Evolutionary conservation across 2,888 invertebrate species (phyloP), one percentile per base, ranked within the genome.

Genomic region (Apodemia mormo): DNA sequence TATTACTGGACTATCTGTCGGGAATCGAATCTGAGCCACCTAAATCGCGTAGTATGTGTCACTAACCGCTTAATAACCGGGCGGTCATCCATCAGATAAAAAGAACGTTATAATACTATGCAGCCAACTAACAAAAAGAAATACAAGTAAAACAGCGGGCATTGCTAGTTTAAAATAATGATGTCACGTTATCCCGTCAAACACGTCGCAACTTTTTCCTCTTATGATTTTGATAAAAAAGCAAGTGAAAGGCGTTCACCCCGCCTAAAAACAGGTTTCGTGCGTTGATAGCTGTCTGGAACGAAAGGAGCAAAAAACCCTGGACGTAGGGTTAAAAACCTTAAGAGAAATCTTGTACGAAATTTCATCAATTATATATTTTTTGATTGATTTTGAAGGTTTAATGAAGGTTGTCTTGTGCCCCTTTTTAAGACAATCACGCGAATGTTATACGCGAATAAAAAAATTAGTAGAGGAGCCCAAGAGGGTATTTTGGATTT

Each of bases 281-380:
- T 80, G 79, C 76, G 76, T 14, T 61, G 33, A 79, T 84, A 84
- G 85, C 82, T 81, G 78, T 74, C 74, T 69, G 76, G 77, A 80
- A 80, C 79, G 79, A 71, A 73, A 81, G 84, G 85, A 85, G 81
- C 82, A 85, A 85, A 61, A 87, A 86, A 86, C 84, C 40, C 82
- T 81, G 82, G 81, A 69, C 22, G 22, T 29, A 14, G 61, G 61
- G 61, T 61, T 61, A 30, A 61, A 61, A 33, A 61, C 61, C 33
- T 61, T 58, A 30, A 61, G 33, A 33, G 61, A 14, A 61, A 33
- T 14, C 14, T 61, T 61, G 33, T 33, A 30, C 61, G 30, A 61
- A 33, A 30, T 58, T 56, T 9, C 22, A 56, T 2, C 56, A 56
- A 56, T 56, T 56, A 22, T 37, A 37, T 37, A 43, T 9, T 43